These are phyloP conservation scores for Hirtodrosophila trivittata DNA, from an alignment of 2,888 invertebrate genomes.

Conservation along the genomic window DNA sequence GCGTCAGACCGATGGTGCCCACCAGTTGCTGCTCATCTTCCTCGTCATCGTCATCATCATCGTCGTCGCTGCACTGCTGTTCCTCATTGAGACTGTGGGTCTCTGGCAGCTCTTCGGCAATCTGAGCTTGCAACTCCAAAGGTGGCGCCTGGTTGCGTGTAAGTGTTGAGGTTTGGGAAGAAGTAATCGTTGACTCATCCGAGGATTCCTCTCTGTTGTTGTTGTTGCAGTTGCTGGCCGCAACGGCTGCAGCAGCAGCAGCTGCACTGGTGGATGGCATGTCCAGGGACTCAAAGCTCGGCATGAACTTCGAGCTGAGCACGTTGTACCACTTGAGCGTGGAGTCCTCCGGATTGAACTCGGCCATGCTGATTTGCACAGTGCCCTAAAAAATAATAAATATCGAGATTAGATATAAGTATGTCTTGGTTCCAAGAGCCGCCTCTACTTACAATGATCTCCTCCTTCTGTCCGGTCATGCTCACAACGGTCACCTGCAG, in stretches of 20 bases:
- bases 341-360: conserved; percentile 94
- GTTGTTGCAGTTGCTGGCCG: conserved; percentile 32
- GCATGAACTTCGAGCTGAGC: conserved; percentile 91
- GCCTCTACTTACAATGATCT: conserved; percentile 91
- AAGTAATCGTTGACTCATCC: conserved; percentile 97
- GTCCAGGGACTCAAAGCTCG: conserved; percentile 84
- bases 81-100: conserved; percentile 81
- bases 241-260: conserved; percentile 72
- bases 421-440: too few relatives aligned
- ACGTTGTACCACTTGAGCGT: conserved; percentile 97
- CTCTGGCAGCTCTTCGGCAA: conserved; percentile 82
- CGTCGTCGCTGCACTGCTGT: conserved; percentile 86
- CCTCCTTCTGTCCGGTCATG: conserved; percentile 88
- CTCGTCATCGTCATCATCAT: conserved; percentile 87
- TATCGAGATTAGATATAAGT: background rate
- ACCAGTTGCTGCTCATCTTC: conserved; percentile 85
- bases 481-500: conserved; percentile 95
- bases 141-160: conserved; percentile 93
- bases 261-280: conserved; percentile 82
- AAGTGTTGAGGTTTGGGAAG: conserved; percentile 97
- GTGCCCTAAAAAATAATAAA: conserved; percentile 88
- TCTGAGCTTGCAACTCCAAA: conserved; percentile 86
- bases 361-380: conserved; percentile 97
- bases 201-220: conserved; percentile 93
- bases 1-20: conserved; percentile 61